Evolutionary conservation across 2,113 vertebrate species (phyloP).

Genomic region (Brachypteracias leptosomus): DNA sequence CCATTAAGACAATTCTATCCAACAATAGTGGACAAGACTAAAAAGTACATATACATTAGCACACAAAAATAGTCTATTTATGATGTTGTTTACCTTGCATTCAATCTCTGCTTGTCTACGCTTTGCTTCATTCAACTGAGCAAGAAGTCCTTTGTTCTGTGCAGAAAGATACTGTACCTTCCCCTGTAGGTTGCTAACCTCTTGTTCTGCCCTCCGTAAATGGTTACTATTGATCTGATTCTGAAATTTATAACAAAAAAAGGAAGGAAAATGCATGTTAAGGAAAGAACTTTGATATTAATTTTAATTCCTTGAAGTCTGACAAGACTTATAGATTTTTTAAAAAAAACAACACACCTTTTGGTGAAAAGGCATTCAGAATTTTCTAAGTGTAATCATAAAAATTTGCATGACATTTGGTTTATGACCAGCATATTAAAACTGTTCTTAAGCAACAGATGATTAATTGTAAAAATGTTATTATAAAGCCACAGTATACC

Average conservation of each 20-base stretch:
- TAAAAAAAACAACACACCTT: background rate
- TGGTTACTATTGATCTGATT: conserved; percentile 96
- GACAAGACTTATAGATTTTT: background rate
- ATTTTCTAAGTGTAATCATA: background rate
- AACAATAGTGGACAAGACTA: background rate
- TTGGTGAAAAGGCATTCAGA: background rate
- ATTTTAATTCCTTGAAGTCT: background rate
- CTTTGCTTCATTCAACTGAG: conserved; percentile 88
- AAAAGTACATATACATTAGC: background rate
- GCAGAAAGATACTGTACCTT: conserved; percentile 83
- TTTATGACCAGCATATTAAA: background rate
- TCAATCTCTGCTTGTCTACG: conserved; percentile 93
- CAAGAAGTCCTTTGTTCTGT: conserved; percentile 88
- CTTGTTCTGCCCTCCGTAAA: conserved; percentile 89
- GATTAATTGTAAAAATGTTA: background rate
- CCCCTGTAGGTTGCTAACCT: conserved; percentile 78
- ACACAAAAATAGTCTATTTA: background rate
- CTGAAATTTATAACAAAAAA: conserved; percentile 68
- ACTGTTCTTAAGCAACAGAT: background rate
- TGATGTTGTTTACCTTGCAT: conserved; percentile 85
- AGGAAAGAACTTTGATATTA: background rate
- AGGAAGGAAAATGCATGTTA: background rate
- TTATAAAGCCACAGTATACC: background rate
- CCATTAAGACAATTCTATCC: background rate
- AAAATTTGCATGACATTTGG: background rate